Evolutionary conservation across 2,797 vertebrate species (phyloP), one percentile per base, ranked within the genome.

Genomic region (Alfaro cultratus): DNA sequence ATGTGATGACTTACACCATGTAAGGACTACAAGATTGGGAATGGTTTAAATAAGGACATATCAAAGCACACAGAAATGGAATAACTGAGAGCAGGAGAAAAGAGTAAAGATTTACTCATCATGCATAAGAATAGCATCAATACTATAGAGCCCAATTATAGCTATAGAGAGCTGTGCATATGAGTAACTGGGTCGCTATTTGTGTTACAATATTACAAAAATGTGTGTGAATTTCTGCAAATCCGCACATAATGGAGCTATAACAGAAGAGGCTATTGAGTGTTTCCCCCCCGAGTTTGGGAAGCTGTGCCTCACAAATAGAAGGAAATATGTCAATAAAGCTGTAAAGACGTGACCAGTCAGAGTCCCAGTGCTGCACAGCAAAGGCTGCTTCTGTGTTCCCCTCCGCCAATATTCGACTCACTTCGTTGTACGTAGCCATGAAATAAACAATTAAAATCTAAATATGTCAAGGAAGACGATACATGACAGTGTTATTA

Each of bases 181-280:
- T 51, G 60, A 87, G 83, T 86, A 87, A 92, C 85, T 79, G 82
- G 49, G 84, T 55, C 72, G 81, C 31, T 2, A 82, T 90, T 85
- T 88, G 80, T 83, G 85, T 88, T 85, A 79, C 73, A 79, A 34
- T 82, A 74, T 88, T 86, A 77, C 68, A 81, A 76, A 73, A 77
- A 86, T 77, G 64, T 72, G 64, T 72, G 62, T 1, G 68, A 64
- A 72, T 72, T 75, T 75, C 81, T 77, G 74, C 77, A 68, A 85
- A 57, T 41, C 31, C 1, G 1, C 29, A 51, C 31, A 51, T 41
- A 21, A 49, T 34, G 34, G 31, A 36, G 29, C 31, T 26, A 53
- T 4, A 23, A 67, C 16, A 64, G 16, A 67, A 67, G 34, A 23
- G 23, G 7, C 16, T 67, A 41, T n/a, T 45, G 12, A 62, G 16